These are phyloP conservation scores for Anthoscopus minutus DNA, from an alignment of 2,113 vertebrate genomes.

Conservation along the genomic window DNA sequence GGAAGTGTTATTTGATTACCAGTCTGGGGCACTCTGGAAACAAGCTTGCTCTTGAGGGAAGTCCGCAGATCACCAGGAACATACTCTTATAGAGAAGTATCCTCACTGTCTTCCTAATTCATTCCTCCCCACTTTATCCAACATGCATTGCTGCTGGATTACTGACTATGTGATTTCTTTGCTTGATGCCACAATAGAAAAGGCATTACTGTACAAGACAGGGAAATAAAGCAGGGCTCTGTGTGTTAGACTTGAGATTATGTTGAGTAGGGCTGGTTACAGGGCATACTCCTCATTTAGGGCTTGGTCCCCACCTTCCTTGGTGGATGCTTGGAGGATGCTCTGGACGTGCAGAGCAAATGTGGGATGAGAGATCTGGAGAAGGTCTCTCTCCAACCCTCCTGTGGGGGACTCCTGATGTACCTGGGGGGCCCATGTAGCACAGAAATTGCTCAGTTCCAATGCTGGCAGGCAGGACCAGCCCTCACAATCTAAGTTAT, in stretches of 20 bases:
- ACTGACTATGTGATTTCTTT: constrained; percentile 8
- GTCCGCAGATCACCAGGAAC: not conserved
- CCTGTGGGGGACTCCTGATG: not conserved
- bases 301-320: not conserved
- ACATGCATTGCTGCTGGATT: not conserved
- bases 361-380: not conserved
- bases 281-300: not conserved
- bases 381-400: not conserved
- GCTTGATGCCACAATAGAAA: not conserved
- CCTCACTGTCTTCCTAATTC: not conserved
- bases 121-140: not conserved
- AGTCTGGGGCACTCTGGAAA: not conserved
- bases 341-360: not conserved
- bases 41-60: not conserved
- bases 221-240: not conserved
- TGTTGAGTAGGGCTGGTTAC: not conserved
- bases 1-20: not conserved
- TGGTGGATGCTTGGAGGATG: not conserved
- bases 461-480: not conserved
- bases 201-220: not conserved
- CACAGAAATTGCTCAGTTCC: not conserved
- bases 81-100: not conserved
- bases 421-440: rapidly evolving
- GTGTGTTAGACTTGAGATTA: not conserved
- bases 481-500: not conserved